phyloP scores from a whole-genome alignment of 2,888 invertebrate genomes.

The Phortica magna region DNA sequence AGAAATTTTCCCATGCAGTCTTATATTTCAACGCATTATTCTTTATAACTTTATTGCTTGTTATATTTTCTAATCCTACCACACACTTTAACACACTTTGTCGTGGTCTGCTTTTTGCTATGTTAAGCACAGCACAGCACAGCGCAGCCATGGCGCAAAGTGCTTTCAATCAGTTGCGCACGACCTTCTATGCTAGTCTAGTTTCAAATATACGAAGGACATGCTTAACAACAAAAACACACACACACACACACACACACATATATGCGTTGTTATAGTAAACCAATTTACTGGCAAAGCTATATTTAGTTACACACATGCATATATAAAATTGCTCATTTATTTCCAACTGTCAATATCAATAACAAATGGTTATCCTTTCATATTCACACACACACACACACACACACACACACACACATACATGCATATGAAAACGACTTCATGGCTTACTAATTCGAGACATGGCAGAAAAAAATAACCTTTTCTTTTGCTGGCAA shows the following conservation, averaged over 20 bases:
- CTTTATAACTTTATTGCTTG: too few species aligned
- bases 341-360: slow-evolving; percentile 73
- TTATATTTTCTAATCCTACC: neutral
- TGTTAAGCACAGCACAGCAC: too few species aligned
- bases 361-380: slow-evolving; percentile 71
- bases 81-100: too few species aligned
- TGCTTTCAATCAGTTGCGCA: slow-evolving; percentile 18
- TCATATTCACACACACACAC: slow-evolving; percentile 43
- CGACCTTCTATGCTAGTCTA: slow-evolving; percentile 18
- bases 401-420: slow-evolving; percentile 37
- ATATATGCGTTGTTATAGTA: slow-evolving; percentile 12
- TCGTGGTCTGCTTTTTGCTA: too few species aligned
- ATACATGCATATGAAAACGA: slow-evolving; percentile 36
- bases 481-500: neutral
- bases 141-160: slow-evolving; percentile 43
- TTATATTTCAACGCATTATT: too few species aligned
- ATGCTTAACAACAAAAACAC: neutral
- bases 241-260: slow-evolving; percentile 10
- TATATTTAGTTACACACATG: slow-evolving; percentile 39
- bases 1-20: too few species aligned
- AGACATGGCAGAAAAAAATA: slow-evolving; percentile 35
- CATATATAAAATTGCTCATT: slow-evolving; percentile 62
- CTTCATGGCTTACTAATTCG: slow-evolving; percentile 47
- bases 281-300: slow-evolving; percentile 25
- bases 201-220: slow-evolving; percentile 30